Evolutionary conservation across 1,140 invertebrate genomes (phyloP), one percentile per base, ranked within the genome.

Genomic region (Drosophila orena): DNA sequence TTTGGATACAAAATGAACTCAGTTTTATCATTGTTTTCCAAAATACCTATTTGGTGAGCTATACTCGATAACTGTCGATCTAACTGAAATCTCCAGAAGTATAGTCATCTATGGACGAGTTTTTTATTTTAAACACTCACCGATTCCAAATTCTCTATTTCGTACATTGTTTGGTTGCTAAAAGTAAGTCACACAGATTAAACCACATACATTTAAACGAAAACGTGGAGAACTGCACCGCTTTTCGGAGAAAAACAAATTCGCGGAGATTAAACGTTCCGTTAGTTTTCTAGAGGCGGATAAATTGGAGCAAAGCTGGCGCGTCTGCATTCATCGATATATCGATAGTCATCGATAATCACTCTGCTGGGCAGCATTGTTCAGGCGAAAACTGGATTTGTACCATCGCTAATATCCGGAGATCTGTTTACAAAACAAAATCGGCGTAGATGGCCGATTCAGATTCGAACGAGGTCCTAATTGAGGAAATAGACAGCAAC

Each of bases 401-500:
- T 17, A 8, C 11, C 54, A 57, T 17, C 24, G 14, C 40, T 57
- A 14, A 20, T 20, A 20, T 20, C 14, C n/a, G 1, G 2, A 27
- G 14, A 14, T 49, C 20, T 55, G 12, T 47, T 57, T 43, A 52
- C 2, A 7, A 11, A 35, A 35, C 3, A 14, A 1, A 35, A 1
- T 11, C 2, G 15, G 5, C 2, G 14, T 11, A 43, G 30, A 47
- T 57, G 35, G 54, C 15, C 3, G 60, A 81, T 54, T 58, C 50
- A 22, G 64, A 42, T 17, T 70, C 34, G 14, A 59, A 77, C 42
- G 81, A 72, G 20, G 77, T 89, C 3, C 24, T 91, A 12, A 88
- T 92, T 30, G 91, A 92, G 60, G 91, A 91, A 72, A 77, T 92
- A 10, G 80, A 91, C 44, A 90, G 83, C 57, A 83, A 90, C 40